Base-by-base conservation (phyloP, 2,888 invertebrate species). In the Euplexia lucipara region DNA sequence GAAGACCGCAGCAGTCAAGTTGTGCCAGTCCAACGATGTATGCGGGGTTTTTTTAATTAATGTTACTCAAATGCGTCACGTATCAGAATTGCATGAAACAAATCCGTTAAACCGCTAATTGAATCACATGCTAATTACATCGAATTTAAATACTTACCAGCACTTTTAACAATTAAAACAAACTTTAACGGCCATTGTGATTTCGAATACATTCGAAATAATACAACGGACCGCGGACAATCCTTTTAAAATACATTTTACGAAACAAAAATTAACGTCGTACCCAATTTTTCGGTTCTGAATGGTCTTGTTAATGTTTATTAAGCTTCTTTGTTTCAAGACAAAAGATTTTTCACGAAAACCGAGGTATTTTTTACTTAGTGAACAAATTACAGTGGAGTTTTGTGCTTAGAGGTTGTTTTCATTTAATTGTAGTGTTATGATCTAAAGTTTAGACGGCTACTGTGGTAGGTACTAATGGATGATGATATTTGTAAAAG, bases 231-330 rank as follows among this genome's bases (percentile, higher is more conserved):
- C 35, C 10, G 34, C 37, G 47, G 1, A 41, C 14, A 60, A 65
- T 12, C 44, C 49, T 58, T 65, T 65, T 10, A 44, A 62, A 66
- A 47, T 53, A 54, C 20, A 78, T 51, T 62, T 60, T 35, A 47
- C 53, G 44, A 56, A 71, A 68, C 53, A 71, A 82, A 71, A 82
- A 79, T 71, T 45, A 63, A 48, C 26, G 58, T 39, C 44, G 52
- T 53, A 34, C 42, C 60, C 34, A 78, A 60, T 75, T 79, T 75
- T 59, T 53, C 49, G 22, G 45, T 45, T 45, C n/a, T 79, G 72
- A 82, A 82, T 71, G 37, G 58, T 70, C 70, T 81, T 74, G 71
- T 80, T 84, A 82, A 81, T 81, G 78, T 80, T 85, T 85, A 78
- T 85, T 75, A 81, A 71, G 70, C 51, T 61, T 64, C 77, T 77